A percentile compares a stretch with the other conserved stretches of the same genome.
These are phyloP conservation scores for Theretra japonica DNA, from an alignment of 2,888 invertebrate genomes.

Conservation along the genomic window DNA sequence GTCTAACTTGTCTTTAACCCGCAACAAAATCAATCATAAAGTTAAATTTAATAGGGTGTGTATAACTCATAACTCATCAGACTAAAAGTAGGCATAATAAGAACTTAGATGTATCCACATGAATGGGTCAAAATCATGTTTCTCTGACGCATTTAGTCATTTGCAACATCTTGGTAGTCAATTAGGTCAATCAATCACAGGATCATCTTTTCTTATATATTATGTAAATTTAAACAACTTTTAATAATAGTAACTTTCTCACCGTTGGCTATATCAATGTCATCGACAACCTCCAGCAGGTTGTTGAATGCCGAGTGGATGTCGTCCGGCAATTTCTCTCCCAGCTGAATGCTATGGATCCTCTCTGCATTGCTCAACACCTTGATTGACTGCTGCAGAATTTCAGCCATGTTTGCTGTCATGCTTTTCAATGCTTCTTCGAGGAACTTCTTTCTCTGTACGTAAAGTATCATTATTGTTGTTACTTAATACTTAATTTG, in stretches of 20 bases:
- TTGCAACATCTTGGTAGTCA: no score
- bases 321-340: slow-evolving; percentile 83
- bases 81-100: no score
- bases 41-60: no score
- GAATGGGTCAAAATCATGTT: no score
- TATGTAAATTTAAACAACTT: neutral
- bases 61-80: no score
- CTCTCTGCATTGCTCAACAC: slow-evolving; percentile 82
- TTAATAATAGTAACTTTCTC: slow-evolving; percentile 39
- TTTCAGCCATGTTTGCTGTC: slow-evolving; percentile 88
- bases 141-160: no score
- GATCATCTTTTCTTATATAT: neutral
- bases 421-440: slow-evolving; percentile 89
- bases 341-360: slow-evolving; percentile 63
- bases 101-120: no score
- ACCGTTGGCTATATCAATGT: slow-evolving; percentile 93
- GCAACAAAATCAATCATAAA: no score
- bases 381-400: slow-evolving; percentile 86
- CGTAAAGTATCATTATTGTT: no score
- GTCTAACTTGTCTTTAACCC: no score
- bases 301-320: slow-evolving; percentile 87
- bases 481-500: no score
- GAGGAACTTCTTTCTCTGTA: slow-evolving; percentile 88
- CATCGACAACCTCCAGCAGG: slow-evolving; percentile 88
- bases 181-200: no score